Evolutionary conservation across 2,888 invertebrate species (phyloP).

Genomic region (Fragum sueziense): DNA sequence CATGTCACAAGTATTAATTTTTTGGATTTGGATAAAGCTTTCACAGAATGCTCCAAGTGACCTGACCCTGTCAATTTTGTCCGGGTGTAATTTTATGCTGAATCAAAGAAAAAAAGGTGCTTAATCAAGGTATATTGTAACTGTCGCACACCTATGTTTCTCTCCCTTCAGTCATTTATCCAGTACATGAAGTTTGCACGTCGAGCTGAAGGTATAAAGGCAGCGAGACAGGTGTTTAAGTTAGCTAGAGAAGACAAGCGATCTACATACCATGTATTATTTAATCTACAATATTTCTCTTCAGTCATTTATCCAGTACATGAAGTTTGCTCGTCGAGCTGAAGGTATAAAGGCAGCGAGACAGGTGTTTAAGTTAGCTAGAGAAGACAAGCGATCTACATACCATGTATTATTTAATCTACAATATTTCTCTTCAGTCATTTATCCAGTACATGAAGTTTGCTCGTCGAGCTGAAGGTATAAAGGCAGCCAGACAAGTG

Average conservation of each 20-base stretch:
- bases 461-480: constrained; percentile 97
- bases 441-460: constrained; percentile 99
- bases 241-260: constrained; percentile 94
- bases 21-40: no score
- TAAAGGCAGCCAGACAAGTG: constrained; percentile 96
- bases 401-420: constrained; percentile 99
- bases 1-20: no score
- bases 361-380: constrained; percentile 95
- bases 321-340: constrained; percentile 98
- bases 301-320: constrained; percentile 99
- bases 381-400: constrained; percentile 92
- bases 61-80: no score
- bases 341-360: constrained; percentile 99
- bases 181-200: constrained; percentile 99
- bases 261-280: constrained; percentile 95
- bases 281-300: no score
- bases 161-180: constrained; percentile 97
- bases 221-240: constrained; percentile 97
- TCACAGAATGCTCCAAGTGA: no score
- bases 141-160: no score
- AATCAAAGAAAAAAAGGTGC: no score
- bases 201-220: constrained; percentile 98
- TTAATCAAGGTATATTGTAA: no score
- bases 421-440: no score
- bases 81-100: no score